Conservation (phyloP, 2,888 invertebrate genomes). For the Lypha dubia region DNA sequence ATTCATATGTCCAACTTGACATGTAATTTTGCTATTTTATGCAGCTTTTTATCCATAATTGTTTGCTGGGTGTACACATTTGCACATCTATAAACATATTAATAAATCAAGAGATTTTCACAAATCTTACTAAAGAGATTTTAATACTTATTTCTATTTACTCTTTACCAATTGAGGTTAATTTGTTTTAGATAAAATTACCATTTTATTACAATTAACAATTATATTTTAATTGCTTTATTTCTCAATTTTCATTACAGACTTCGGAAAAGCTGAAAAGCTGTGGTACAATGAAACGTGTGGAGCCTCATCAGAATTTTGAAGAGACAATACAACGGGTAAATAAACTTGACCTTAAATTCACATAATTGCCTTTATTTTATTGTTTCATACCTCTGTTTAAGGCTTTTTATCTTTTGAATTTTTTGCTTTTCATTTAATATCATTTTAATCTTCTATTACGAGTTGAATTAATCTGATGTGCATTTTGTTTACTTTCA, state of each 20-base stretch:
- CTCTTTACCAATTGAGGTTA: conserved; percentile 11
- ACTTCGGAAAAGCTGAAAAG: conserved; percentile 81
- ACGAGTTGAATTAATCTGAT: conserved; percentile 25
- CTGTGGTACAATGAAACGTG: conserved; percentile 82
- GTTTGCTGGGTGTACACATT: not conserved
- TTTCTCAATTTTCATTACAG: conserved; percentile 74
- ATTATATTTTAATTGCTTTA: not conserved
- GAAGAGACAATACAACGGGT: conserved; percentile 83
- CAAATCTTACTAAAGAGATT: not conserved
- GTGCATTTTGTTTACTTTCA: conserved; percentile 45
- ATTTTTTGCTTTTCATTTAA: conserved; percentile 31
- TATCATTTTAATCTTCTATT: not conserved
- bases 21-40: no score
- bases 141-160: not conserved
- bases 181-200: conserved; percentile 13
- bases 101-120: not conserved
- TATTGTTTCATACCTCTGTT: not conserved
- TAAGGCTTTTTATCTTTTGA: not conserved
- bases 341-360: conserved; percentile 77
- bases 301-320: conserved; percentile 83
- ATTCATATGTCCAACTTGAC: no score
- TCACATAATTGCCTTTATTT: conserved; percentile 9
- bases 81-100: not conserved
- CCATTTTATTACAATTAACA: not conserved
- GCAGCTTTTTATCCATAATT: no score